Percentiles rank a stretch among this genome's conserved stretches.
Evolutionary conservation across 2,113 vertebrate species (phyloP).

Genomic region (Murina feae): DNA sequence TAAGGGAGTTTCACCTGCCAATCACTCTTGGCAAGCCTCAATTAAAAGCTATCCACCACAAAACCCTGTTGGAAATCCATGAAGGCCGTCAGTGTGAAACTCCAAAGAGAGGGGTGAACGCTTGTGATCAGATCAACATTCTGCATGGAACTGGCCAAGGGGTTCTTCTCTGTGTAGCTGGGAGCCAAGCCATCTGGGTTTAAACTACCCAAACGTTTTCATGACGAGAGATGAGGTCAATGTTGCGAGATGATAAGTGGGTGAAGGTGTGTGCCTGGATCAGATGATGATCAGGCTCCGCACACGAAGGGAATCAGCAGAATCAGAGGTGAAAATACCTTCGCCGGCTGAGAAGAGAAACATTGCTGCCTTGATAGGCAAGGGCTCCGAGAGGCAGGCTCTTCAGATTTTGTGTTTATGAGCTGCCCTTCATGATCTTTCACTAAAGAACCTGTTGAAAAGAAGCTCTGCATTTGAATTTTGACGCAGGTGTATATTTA

Average conservation of each 20-base stretch:
- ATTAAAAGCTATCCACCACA: neutral
- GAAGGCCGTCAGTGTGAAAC: neutral
- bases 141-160: neutral
- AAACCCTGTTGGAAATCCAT: constrained; percentile 15
- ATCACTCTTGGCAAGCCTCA: neutral
- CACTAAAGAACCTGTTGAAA: neutral
- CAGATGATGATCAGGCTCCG: neutral
- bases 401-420: neutral
- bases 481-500: neutral
- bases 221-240: constrained; percentile 1
- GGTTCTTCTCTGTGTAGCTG: neutral
- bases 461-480: neutral
- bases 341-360: neutral
- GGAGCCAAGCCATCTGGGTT: constrained; percentile 27
- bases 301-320: neutral
- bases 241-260: constrained; percentile 30
- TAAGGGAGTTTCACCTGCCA: neutral
- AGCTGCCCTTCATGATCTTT: neutral
- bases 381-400: neutral
- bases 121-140: neutral
- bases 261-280: neutral
- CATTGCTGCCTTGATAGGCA: neutral
- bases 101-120: neutral
- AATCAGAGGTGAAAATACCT: neutral
- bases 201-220: neutral